Evolutionary conservation across 2,888 invertebrate species (phyloP).

Genomic region (Cistogaster globosa): DNA sequence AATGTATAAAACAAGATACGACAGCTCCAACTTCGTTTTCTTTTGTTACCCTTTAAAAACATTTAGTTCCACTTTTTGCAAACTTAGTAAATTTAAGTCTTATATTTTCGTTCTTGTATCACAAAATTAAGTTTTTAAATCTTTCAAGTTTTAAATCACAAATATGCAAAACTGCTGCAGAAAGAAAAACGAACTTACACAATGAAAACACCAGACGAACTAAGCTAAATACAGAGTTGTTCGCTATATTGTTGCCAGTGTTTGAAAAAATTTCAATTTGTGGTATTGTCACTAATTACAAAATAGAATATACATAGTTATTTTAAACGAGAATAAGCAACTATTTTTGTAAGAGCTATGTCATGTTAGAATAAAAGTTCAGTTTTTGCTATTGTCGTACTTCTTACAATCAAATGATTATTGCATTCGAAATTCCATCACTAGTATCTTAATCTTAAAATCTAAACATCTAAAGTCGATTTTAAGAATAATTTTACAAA

Average conservation of each 20-base stretch:
- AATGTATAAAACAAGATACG: conserved; percentile 42
- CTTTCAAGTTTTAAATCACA: not conserved
- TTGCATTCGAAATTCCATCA: too few relatives aligned
- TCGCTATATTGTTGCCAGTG: conserved; percentile 26
- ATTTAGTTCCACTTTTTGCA: not conserved
- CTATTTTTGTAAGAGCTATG: too few relatives aligned
- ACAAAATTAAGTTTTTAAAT: conserved; percentile 26
- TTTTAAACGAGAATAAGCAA: too few relatives aligned
- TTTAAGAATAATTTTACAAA: too few relatives aligned
- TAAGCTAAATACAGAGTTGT: conserved; percentile 39
- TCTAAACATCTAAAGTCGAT: too few relatives aligned
- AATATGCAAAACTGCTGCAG: not conserved
- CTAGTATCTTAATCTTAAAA: too few relatives aligned
- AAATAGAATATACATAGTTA: too few relatives aligned
- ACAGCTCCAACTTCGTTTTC: conserved; percentile 54
- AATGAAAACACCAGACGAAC: conserved; percentile 59
- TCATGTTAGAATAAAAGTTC: too few relatives aligned
- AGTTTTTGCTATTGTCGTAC: too few relatives aligned
- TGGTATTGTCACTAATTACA: too few relatives aligned
- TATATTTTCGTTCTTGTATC: not conserved
- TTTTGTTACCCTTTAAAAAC: conserved; percentile 32
- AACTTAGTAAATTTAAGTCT: not conserved
- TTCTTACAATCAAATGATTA: too few relatives aligned
- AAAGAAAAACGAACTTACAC: conserved; percentile 10
- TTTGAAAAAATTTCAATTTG: too few relatives aligned